Evolutionary conservation across 2,797 vertebrate species (phyloP).

Genomic region (Netta rufina): DNA sequence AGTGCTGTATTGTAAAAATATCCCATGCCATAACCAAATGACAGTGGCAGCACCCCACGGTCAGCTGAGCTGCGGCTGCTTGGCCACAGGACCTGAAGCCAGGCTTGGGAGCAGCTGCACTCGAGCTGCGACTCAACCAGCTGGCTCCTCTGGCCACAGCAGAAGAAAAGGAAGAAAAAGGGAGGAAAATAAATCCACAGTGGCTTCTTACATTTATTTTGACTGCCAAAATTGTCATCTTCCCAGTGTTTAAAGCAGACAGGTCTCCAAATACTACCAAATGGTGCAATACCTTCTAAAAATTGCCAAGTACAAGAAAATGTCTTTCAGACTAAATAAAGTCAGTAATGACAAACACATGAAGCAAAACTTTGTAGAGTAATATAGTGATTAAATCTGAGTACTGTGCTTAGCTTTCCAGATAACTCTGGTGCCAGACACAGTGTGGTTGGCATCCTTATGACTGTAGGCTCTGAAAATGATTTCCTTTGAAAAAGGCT

Average conservation of each 20-base stretch:
- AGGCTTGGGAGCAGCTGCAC: background rate
- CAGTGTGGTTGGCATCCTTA: background rate
- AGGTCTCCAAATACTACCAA: background rate
- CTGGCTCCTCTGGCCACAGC: background rate
- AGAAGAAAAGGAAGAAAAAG: background rate
- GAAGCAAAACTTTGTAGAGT: background rate
- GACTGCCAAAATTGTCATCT: background rate
- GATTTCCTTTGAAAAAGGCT: background rate
- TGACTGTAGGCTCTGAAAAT: background rate
- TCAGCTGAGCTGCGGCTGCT: background rate
- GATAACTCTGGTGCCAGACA: background rate
- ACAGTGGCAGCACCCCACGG: rapidly evolving
- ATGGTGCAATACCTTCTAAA: background rate
- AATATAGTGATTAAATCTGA: background rate
- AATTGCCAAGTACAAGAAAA: background rate
- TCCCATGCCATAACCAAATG: background rate
- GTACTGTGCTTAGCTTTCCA: background rate
- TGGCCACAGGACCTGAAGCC: background rate
- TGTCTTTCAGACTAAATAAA: background rate
- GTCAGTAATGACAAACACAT: background rate
- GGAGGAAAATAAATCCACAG: rapidly evolving
- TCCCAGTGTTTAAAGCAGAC: background rate
- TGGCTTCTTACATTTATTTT: background rate
- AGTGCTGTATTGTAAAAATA: background rate
- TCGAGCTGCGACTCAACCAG: background rate